phyloP scores from a whole-genome alignment of 1,140 invertebrate genomes.

The Zaprionus africanus region DNA sequence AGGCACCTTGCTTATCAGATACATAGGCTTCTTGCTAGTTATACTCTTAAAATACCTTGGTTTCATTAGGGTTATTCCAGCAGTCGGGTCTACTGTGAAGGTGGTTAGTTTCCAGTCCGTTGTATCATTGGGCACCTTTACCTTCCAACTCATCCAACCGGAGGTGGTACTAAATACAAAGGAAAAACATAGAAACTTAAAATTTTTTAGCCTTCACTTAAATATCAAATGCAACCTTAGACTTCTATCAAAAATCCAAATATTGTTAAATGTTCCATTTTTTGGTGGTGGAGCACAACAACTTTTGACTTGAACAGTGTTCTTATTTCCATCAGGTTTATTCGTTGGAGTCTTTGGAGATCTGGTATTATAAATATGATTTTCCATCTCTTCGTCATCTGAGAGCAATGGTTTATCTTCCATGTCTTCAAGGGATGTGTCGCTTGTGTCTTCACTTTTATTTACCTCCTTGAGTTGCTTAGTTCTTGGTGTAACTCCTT shows the following conservation, averaged over 20 bases:
- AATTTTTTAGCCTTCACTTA: too few species aligned
- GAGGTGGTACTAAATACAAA: background rate
- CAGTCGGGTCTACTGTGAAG: conserved; percentile 23
- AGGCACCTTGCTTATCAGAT: conserved; percentile 10
- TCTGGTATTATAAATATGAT: background rate
- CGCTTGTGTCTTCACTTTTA: background rate
- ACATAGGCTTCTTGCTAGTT: conserved; percentile 11
- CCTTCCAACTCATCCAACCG: background rate
- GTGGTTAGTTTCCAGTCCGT: conserved; percentile 34
- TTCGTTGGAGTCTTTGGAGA: background rate
- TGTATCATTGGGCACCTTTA: conserved; percentile 1
- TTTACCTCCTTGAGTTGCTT: background rate
- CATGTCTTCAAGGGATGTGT: background rate
- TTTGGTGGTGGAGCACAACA: background rate
- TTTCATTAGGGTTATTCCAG: conserved; percentile 19
- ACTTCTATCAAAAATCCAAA: conserved; percentile 38
- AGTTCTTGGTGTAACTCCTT: background rate
- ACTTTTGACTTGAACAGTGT: background rate
- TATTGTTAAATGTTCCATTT: conserved; percentile 10
- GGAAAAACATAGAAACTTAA: too few species aligned
- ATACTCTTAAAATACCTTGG: background rate
- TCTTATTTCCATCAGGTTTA: background rate
- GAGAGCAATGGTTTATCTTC: background rate
- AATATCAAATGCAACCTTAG: too few species aligned
- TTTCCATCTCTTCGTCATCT: background rate